A percentile compares a stretch with the other conserved stretches of the same genome.
Evolutionary conservation across 2,888 invertebrate species (phyloP).

Genomic region (Drosophila parthenogenetica): DNA sequence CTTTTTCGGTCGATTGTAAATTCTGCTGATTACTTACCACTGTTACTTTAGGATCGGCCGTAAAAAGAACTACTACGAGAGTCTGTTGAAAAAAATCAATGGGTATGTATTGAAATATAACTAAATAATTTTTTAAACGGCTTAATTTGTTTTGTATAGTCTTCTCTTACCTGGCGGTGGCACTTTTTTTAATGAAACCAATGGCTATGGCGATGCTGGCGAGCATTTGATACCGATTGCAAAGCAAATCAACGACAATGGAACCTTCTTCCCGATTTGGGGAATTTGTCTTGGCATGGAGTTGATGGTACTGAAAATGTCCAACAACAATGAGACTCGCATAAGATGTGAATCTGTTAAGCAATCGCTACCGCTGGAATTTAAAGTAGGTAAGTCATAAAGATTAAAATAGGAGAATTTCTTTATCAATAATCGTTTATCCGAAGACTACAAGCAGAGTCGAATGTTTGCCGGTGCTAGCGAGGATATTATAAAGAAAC

Average conservation of each 20-base stretch:
- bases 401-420: background rate
- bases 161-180: conserved; percentile 93
- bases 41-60: conserved; percentile 87
- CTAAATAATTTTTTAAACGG: background rate
- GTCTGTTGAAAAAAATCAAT: conserved; percentile 88
- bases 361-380: conserved; percentile 88
- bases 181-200: conserved; percentile 88
- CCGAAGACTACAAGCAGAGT: conserved; percentile 87
- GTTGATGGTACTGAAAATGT: conserved; percentile 88
- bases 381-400: conserved; percentile 87
- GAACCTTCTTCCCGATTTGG: conserved; percentile 92
- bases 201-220: conserved; percentile 92
- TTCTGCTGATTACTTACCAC: background rate
- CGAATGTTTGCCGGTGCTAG: conserved; percentile 89
- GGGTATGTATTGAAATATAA: conserved; percentile 86
- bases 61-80: conserved; percentile 87
- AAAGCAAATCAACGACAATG: conserved; percentile 88
- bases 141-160: conserved; percentile 84
- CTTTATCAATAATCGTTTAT: background rate
- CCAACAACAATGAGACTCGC: conserved; percentile 87
- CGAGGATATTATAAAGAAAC: conserved; percentile 86
- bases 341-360: conserved; percentile 87
- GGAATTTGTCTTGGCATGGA: conserved; percentile 96
- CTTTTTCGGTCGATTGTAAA: background rate
- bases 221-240: conserved; percentile 89